Conservation (phyloP, 53 echinoderm and acorn worm species). For the Pentamera pediparva region DNA sequence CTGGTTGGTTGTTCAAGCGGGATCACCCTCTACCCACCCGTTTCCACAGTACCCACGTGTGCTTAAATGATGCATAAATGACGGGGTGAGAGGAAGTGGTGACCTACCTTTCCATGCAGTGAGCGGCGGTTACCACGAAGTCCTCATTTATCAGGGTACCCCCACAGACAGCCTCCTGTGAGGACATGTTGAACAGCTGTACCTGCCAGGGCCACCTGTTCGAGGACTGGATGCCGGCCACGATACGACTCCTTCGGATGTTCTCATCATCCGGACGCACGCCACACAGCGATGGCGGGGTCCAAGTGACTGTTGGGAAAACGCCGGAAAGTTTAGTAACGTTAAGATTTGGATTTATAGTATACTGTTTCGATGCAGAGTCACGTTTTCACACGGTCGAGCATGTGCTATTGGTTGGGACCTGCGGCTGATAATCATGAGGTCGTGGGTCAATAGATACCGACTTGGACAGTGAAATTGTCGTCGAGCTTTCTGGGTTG, state of each 20-base stretch:
- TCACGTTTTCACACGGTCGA: no score
- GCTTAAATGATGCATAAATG: neutral
- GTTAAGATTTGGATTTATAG: neutral
- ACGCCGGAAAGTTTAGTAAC: neutral
- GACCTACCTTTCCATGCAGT: constrained; percentile 52
- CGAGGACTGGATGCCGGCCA: constrained; percentile 35
- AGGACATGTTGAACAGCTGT: constrained; percentile 32
- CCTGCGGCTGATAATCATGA: no score
- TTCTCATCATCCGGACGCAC: neutral
- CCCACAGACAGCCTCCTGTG: constrained; percentile 45
- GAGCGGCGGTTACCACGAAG: constrained; percentile 66
- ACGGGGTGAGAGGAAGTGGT: no score
- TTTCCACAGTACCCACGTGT: no score
- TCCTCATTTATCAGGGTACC: constrained; percentile 50
- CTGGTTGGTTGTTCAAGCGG: neutral
- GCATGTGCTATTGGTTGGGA: no score
- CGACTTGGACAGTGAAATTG: no score
- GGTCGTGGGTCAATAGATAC: no score
- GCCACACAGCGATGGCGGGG: constrained; percentile 5
- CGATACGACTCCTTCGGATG: constrained; percentile 36
- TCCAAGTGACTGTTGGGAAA: neutral
- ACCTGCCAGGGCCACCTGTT: constrained; percentile 66
- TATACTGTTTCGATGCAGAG: neutral
- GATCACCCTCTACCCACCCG: neutral
- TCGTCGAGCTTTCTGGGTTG: no score